Percentiles rank a stretch among this genome's conserved stretches.
Evolutionary conservation across 2,888 invertebrate genomes (phyloP).

Genomic region (Leptogaster cylindrica): DNA sequence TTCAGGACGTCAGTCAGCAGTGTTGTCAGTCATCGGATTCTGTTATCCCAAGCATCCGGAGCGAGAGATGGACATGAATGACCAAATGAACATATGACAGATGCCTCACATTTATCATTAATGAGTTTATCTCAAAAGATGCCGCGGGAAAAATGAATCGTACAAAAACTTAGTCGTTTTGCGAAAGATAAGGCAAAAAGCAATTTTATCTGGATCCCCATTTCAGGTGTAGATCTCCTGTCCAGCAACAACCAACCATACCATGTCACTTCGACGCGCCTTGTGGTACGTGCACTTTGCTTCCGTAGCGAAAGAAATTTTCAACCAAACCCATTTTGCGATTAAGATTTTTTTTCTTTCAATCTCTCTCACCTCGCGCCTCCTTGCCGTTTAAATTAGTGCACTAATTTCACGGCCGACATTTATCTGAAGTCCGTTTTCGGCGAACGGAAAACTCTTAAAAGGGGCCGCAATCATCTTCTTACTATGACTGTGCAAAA

Average conservation of each 20-base stretch:
- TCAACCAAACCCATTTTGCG: background rate
- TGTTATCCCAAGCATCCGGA: no score
- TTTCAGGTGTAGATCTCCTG: background rate
- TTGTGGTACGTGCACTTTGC: background rate
- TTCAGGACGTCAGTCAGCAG: background rate
- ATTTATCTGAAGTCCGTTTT: background rate
- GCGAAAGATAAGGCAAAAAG: background rate
- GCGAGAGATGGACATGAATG: background rate
- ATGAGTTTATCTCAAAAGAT: constrained; percentile 10
- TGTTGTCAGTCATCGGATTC: background rate
- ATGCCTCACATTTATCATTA: constrained; percentile 4
- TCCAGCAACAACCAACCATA: background rate
- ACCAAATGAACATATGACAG: constrained; percentile 8
- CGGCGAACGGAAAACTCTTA: background rate
- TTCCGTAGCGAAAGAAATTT: background rate
- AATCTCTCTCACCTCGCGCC: no score
- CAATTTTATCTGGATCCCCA: background rate
- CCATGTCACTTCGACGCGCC: background rate
- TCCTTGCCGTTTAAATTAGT: background rate
- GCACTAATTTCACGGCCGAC: background rate
- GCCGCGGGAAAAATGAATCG: background rate
- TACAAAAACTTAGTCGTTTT: background rate
- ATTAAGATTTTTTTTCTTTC: background rate
- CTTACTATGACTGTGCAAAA: background rate
- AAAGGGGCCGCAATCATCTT: background rate